Percentiles rank a stretch among this genome's conserved stretches.
These are phyloP conservation scores for Drosophila neocordata DNA, from an alignment of 1,140 invertebrate genomes.

Conservation along the genomic window DNA sequence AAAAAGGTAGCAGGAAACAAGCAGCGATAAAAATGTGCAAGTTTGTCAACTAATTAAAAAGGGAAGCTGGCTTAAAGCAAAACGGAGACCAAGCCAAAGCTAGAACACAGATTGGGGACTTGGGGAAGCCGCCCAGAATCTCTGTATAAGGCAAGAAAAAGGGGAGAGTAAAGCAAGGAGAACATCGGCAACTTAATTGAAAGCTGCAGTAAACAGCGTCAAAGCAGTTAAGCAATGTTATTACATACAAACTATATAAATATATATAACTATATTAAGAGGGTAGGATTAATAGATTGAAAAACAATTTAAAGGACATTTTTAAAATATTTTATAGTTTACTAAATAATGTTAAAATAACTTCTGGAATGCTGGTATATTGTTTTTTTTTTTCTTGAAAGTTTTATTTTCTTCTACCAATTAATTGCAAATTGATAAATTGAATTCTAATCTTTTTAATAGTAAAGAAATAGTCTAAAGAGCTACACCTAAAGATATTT, in stretches of 20 bases:
- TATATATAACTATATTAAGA: constrained; percentile 7
- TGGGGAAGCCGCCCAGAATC: too few relatives aligned
- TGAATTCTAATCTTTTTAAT: too few relatives aligned
- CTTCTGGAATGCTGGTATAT: too few relatives aligned
- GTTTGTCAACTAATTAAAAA: constrained; percentile 68
- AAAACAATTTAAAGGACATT: too few relatives aligned
- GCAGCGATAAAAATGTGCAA: constrained; percentile 60
- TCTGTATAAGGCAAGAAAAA: background rate
- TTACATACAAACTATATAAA: constrained; percentile 30
- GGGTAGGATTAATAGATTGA: background rate
- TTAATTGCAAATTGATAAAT: too few relatives aligned
- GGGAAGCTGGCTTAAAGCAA: constrained; percentile 41
- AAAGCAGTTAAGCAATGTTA: constrained; percentile 64
- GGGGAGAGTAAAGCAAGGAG: constrained; percentile 15
- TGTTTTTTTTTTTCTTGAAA: too few relatives aligned
- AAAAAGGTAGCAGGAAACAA: constrained; percentile 40
- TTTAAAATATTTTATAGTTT: too few relatives aligned
- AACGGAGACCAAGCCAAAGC: constrained; percentile 23
- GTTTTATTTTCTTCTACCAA: too few relatives aligned
- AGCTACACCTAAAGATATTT: too few relatives aligned
- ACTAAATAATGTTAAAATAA: too few relatives aligned
- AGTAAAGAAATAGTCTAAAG: too few relatives aligned
- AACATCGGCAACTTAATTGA: constrained; percentile 67
- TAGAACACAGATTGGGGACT: background rate
- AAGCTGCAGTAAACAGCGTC: constrained; percentile 68